Evolutionary conservation across 1,140 invertebrate genomes (phyloP), one percentile per base, ranked within the genome.

Genomic region (Drosophila obscura): DNA sequence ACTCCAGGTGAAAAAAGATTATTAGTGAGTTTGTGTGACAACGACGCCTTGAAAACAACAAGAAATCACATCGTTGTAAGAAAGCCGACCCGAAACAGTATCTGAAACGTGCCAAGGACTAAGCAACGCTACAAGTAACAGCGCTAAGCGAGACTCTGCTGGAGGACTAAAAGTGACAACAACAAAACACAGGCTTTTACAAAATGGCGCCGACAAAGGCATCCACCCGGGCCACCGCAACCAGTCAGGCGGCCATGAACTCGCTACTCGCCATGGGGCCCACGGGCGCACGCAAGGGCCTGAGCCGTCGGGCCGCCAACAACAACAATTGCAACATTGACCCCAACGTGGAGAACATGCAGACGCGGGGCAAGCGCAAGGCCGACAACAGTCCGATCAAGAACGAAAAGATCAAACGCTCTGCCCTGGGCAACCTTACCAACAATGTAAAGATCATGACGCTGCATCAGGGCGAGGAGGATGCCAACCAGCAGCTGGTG

Each of bases 381-480:
- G 91, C 91, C 41, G 91, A 92, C 13, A 68, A 87, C 19, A 92
- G 91, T 57, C 91, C 91, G 11, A 79, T 88, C 6, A 91, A 91
- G n/a, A 92, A 92, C 64, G 91, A 92, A 11, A 91, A 92, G 58
- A 78, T 91, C 39, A 95, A 95, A 73, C 91, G 94, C 73, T 94
- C 93, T 43, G 94, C 94, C 1, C 93, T 96, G 75, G 94, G 94
- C 64, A 95, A 96, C 79, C 93, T 96, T 24, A 95, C 95, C 6
- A 96, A 96, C 92, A 94, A 91, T 61, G 80, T 91, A 5, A 91
- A 91, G 73, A 66, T 77, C 57, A 82, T 84, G 72, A 83, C 73
- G 45, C 51, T 83, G 72, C 79, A 90, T 76, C 68, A 80, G 31
- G 68, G 67, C 5, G 79, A 79, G 13, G 76, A 85, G 24, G 73